A percentile compares a stretch with the other conserved stretches of the same genome.
Evolutionary conservation across 2,797 vertebrate genomes (phyloP).

Genomic region (Manis javanica): DNA sequence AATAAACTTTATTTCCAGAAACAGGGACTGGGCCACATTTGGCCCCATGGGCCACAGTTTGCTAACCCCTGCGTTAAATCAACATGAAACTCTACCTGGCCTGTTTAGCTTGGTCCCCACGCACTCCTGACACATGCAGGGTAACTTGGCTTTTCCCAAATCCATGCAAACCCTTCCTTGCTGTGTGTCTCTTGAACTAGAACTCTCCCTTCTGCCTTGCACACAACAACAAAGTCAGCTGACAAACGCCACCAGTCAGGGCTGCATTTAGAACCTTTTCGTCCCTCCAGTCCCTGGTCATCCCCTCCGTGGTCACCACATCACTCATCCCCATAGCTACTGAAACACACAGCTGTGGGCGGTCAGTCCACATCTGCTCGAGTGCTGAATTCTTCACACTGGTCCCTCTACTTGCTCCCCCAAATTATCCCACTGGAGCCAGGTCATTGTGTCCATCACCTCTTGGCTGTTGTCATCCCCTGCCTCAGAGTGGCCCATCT

Average conservation of each 20-base stretch:
- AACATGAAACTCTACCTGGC: neutral
- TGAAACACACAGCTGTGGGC: neutral
- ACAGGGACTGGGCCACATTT: neutral
- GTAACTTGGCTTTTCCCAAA: neutral
- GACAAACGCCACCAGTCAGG: rapidly evolving
- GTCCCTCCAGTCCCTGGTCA: neutral
- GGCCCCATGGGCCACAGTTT: rapidly evolving
- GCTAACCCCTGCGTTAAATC: neutral
- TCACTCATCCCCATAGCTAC: rapidly evolving
- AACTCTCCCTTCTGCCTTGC: neutral
- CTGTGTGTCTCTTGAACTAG: neutral
- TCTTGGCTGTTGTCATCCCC: neutral
- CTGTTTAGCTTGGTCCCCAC: rapidly evolving
- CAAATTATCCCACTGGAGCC: neutral
- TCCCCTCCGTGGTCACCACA: rapidly evolving
- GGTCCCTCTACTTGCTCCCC: rapidly evolving
- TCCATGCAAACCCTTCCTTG: neutral
- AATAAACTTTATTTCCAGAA: neutral
- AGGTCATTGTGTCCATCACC: rapidly evolving
- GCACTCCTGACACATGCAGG: rapidly evolving
- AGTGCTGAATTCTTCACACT: rapidly evolving
- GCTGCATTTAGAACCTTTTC: neutral
- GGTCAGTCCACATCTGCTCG: rapidly evolving
- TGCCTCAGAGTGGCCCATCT: rapidly evolving
- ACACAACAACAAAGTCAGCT: too few species aligned